Conservation (phyloP, 1,140 invertebrate species). For the Amyelois transitella region DNA sequence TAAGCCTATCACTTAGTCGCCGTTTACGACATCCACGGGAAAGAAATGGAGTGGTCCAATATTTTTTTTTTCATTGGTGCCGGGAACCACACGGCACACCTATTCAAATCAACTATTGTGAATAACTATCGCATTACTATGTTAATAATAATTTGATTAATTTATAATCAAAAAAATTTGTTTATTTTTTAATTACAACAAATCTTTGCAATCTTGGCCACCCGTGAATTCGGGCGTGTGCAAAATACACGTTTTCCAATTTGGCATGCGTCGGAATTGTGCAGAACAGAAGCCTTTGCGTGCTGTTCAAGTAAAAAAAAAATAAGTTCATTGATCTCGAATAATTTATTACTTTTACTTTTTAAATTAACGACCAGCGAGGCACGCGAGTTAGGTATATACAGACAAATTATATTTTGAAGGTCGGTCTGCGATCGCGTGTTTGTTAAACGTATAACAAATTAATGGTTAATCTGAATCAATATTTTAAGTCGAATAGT, state of each 20-base stretch:
- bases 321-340: slow-evolving; percentile 8
- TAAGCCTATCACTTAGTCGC: too few species aligned
- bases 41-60: too few species aligned
- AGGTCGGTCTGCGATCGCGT: neutral
- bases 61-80: too few species aligned
- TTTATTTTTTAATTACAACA: neutral
- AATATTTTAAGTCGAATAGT: too few species aligned
- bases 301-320: slow-evolving; percentile 4
- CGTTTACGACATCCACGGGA: too few species aligned
- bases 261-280: slow-evolving; percentile 2
- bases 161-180: neutral
- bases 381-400: slow-evolving; percentile 5
- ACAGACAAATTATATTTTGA: neutral
- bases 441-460: neutral
- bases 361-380: slow-evolving; percentile 9
- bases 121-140: too few species aligned
- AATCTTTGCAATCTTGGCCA: neutral
- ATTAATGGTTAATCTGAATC: too few species aligned
- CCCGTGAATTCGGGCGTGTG: neutral
- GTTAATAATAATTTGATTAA: too few species aligned
- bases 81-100: too few species aligned
- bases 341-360: slow-evolving; percentile 17
- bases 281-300: slow-evolving; percentile 10
- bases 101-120: too few species aligned
- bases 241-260: neutral